These are phyloP conservation scores for Mizuhopecten yessoensis DNA, from an alignment of 1,140 invertebrate genomes.

Conservation along the genomic window DNA sequence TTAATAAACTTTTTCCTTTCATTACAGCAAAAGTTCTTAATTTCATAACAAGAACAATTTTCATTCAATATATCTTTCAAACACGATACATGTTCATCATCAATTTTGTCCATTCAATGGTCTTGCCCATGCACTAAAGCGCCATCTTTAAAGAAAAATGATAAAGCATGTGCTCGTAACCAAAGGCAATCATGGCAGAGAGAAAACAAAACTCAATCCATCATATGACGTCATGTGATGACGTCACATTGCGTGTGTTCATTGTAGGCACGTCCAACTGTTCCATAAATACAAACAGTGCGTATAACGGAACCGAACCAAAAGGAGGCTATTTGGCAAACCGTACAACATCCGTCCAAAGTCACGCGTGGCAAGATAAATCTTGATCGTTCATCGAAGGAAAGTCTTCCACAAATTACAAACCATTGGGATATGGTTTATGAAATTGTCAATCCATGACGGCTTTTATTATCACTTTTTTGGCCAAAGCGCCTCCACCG, in stretches of 20 bases:
- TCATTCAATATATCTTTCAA: neutral
- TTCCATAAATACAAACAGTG: neutral
- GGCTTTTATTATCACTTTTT: slow-evolving; percentile 60
- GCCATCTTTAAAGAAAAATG: no score
- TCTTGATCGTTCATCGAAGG: neutral
- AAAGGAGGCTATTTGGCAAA: neutral
- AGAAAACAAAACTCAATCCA: neutral
- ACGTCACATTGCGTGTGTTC: neutral
- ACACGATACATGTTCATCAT: neutral
- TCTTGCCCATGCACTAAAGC: no score
- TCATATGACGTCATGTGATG: neutral
- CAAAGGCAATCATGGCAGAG: neutral
- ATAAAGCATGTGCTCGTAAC: neutral
- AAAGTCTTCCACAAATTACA: neutral
- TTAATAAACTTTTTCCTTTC: neutral
- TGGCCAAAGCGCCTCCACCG: slow-evolving; percentile 71
- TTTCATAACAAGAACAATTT: neutral
- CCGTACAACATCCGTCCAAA: neutral
- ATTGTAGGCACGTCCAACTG: neutral
- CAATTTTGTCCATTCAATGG: neutral
- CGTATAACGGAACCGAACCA: neutral
- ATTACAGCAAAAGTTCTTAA: neutral
- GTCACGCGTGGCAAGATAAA: neutral
- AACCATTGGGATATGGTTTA: slow-evolving; percentile 41
- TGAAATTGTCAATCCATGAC: neutral